Evolutionary conservation across 2,888 invertebrate genomes (phyloP).

Genomic region (Mycalesis mineus): DNA sequence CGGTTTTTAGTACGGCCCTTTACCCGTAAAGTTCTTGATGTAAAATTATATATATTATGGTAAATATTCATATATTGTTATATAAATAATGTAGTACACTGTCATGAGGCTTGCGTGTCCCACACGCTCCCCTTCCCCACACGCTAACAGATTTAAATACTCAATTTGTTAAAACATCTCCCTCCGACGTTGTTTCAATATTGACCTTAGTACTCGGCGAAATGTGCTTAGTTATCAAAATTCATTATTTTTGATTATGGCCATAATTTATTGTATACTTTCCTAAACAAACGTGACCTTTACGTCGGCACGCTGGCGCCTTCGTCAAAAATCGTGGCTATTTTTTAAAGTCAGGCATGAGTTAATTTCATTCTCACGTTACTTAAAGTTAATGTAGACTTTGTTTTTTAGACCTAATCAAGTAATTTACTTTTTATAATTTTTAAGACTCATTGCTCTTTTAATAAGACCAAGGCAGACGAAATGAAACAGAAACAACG

Average conservation of each 20-base stretch:
- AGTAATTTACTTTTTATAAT: too few relatives aligned
- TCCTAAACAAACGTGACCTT: neutral
- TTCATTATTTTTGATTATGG: neutral
- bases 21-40: too few relatives aligned
- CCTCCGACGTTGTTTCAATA: conserved; percentile 12
- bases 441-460: too few relatives aligned
- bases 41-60: too few relatives aligned
- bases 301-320: neutral
- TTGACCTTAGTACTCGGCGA: conserved; percentile 7
- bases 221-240: neutral
- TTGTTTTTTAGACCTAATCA: too few relatives aligned
- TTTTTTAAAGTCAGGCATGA: neutral
- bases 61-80: neutral
- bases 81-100: conserved; percentile 36
- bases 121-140: conserved; percentile 41
- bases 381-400: too few relatives aligned
- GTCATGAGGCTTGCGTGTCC: conserved; percentile 54
- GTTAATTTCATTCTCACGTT: too few relatives aligned
- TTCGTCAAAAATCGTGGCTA: neutral
- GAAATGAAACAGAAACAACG: too few relatives aligned
- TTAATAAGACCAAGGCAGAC: too few relatives aligned
- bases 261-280: neutral
- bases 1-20: too few relatives aligned
- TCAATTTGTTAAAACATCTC: conserved; percentile 32
- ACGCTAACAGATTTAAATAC: conserved; percentile 42